Evolutionary conservation across 2,888 invertebrate species (phyloP).

Genomic region (Parnassius mnemosyne): DNA sequence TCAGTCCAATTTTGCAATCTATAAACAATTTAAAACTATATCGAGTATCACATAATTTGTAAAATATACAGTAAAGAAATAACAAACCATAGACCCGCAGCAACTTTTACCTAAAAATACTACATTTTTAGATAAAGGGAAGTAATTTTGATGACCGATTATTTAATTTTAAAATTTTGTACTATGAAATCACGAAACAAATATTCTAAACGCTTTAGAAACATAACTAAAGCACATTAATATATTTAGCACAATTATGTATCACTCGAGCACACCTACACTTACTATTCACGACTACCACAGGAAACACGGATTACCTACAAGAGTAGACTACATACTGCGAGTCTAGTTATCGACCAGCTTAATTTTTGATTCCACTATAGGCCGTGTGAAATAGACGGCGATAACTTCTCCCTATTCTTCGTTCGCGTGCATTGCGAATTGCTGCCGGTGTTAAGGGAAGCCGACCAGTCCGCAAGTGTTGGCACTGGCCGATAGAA

Average conservation of each 20-base stretch:
- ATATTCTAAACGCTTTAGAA: constrained; percentile 1
- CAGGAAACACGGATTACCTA: constrained; percentile 10
- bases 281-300: constrained; percentile 13
- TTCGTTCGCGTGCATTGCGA: constrained; percentile 29
- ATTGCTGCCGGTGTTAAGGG: constrained; percentile 50
- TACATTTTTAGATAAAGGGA: background rate
- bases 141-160: background rate
- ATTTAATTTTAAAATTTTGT: constrained; percentile 15
- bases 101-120: background rate
- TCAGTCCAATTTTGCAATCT: constrained; percentile 9
- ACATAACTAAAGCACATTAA: background rate
- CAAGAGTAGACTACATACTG: constrained; percentile 5
- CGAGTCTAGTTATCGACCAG: background rate
- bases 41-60: constrained; percentile 32
- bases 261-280: constrained; percentile 1
- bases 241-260: constrained; percentile 3
- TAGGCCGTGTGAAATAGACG: constrained; percentile 47
- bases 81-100: constrained; percentile 9
- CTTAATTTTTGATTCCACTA: constrained; percentile 34
- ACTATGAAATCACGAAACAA: constrained; percentile 18
- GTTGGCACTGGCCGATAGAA: constrained; percentile 92
- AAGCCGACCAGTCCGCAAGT: constrained; percentile 92
- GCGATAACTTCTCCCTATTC: constrained; percentile 51
- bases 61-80: constrained; percentile 18
- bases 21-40: constrained; percentile 24